These are phyloP conservation scores for Drosophila glabriapex DNA, from an alignment of 2,888 invertebrate genomes.

Conservation along the genomic window DNA sequence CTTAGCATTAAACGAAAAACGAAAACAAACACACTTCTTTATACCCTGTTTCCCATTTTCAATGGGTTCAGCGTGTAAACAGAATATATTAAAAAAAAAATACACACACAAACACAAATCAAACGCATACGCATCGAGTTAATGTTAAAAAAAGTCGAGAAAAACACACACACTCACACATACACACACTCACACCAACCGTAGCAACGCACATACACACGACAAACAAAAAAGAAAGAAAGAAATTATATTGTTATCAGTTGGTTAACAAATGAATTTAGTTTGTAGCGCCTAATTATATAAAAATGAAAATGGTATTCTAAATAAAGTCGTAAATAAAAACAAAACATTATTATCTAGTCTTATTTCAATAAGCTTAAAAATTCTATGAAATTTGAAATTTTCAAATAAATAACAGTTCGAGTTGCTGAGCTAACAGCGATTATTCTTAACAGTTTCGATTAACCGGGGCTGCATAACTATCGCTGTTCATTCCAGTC, in stretches of 20 bases:
- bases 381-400: background rate
- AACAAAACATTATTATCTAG: constrained; percentile 5
- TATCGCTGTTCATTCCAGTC: background rate
- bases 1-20: constrained; percentile 65
- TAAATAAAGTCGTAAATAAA: constrained; percentile 78
- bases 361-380: background rate
- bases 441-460: background rate
- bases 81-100: constrained; percentile 20
- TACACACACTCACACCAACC: constrained; percentile 33
- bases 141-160: constrained; percentile 47
- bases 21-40: constrained; percentile 3
- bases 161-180: constrained; percentile 30
- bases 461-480: background rate
- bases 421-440: background rate
- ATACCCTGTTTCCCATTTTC: background rate
- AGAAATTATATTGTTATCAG: constrained; percentile 67
- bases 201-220: constrained; percentile 62
- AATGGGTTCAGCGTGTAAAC: constrained; percentile 4
- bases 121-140: constrained; percentile 35
- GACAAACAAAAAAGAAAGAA: constrained; percentile 38
- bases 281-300: constrained; percentile 72
- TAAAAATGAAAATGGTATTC: constrained; percentile 76
- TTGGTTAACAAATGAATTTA: constrained; percentile 78
- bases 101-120: constrained; percentile 11
- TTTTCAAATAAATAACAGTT: background rate